Conservation (phyloP, 2,888 invertebrate species). For the Cheilosia pagana region DNA sequence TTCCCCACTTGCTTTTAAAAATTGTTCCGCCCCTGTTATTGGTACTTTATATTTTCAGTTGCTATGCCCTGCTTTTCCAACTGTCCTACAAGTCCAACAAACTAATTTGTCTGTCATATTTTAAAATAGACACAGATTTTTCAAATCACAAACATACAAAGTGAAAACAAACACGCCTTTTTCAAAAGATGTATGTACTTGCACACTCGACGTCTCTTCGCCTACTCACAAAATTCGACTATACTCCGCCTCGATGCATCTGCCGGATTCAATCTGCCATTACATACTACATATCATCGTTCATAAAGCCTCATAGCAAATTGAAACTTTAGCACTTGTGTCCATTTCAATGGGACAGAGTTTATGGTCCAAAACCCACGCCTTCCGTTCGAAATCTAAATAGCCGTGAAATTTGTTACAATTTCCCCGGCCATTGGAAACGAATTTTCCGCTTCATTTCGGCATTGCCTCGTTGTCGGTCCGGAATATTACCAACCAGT, state of each 20-base stretch:
- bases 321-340: neutral
- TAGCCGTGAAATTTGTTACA: conserved; percentile 63
- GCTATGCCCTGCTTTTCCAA: no score
- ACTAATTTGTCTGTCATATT: no score
- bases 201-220: no score
- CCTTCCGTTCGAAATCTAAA: conserved; percentile 42
- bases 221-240: neutral
- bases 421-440: conserved; percentile 61
- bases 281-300: neutral
- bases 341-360: neutral
- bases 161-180: no score
- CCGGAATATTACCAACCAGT: conserved; percentile 19
- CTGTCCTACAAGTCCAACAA: no score
- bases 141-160: no score
- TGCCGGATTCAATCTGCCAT: no score
- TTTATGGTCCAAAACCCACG: conserved; percentile 27
- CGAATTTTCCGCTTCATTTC: conserved; percentile 69
- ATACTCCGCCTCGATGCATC: neutral
- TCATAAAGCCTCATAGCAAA: neutral
- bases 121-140: no score
- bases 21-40: no score
- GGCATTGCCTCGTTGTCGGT: conserved; percentile 17
- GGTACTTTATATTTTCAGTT: no score
- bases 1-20: no score
- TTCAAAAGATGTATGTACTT: no score